Base-by-base conservation (phyloP, 2,113 vertebrate species). In the Toxotes jaculatrix region DNA sequence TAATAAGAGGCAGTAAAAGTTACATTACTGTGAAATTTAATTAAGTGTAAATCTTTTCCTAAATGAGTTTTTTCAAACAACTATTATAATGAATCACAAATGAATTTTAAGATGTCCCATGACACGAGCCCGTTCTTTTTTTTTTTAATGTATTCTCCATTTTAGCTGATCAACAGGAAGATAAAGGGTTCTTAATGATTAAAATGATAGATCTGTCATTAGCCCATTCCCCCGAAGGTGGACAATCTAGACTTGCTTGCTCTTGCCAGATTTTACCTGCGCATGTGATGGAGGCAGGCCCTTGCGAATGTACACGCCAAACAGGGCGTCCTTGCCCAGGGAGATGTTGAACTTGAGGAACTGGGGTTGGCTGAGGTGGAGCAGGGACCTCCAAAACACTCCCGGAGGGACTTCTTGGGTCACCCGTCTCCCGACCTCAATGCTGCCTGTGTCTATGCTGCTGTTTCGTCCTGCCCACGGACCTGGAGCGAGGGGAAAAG, bases 261-360 rank as follows among this genome's bases (percentile, higher is more conserved):
- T 3, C 40, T 45, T 13, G 43, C 6, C 11, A 40, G 51, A 59
- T 66, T 42, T 73, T 89, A 93, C 91, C 98, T 99, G 98, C 51
- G 98, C 98, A 43, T 99, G 98, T 38, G 98, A 99, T 0, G 98
- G 98, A 57, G 97, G 97, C 55, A 99, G 95, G 86, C 98, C 98
- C 88, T 98, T 99, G 94, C 98, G 94, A 75, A 99, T 99, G 89
- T 99, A 99, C 74, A 99, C 97, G 49, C 98, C 98, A 4, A 99
- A 99, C 82, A 99, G 96, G 23, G 98, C 98, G 38, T 99, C 97
- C 89, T 97, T 99, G 59, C 98, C 97, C 57, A 99, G 95, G 76
- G 98, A 99, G 83, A 99, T 98, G 94, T 99, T 99, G 95, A 99
- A 99, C 92, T 99, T 99, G 77, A 99, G 93, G 93, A 99, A 99